Evolutionary conservation across 2,113 vertebrate genomes (phyloP), one percentile per base, ranked within the genome.

Genomic region (Atractosteus spatula): DNA sequence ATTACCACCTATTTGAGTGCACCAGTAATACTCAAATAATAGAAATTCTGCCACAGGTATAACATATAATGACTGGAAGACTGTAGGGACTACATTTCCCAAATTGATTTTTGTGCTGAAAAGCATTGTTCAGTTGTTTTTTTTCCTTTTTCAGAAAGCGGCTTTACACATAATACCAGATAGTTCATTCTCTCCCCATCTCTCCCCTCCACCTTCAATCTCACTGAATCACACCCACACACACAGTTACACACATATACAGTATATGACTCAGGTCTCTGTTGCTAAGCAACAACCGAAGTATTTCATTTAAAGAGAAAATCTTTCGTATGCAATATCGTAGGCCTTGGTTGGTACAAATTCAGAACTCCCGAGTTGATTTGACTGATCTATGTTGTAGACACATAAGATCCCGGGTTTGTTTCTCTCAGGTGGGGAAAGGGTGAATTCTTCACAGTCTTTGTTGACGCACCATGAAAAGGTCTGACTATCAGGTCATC

Each of bases 221-320:
- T 68, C 85, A 69, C 71, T 69, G 78, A 83, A 81, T 77, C 79
- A 83, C 71, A 73, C 75, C 61, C 75, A 42, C 56, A 64, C 81
- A 86, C 79, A 84, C 84, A 85, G 80, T 86, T 72, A 66, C 85
- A 87, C 88, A 92, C 89, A 88, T 82, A 81, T 88, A 89, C 88
- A 79, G 88, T 90, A 87, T 90, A 86, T 87, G 85, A 77, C 83
- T 84, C 89, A 88, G 86, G 85, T 89, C 86, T 88, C 83, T 91
- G 89, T 91, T 89, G 88, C 89, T 87, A 91, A 81, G 90, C 88
- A 84, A 93, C 89, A 85, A 74, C 83, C 82, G 68, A 75, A 76
- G 84, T 87, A 79, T 84, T 87, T 84, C 81, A 81, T 84, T 84
- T 79, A 78, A 77, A 76, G 81, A 84, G 83, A 73, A 82, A 82